Evolutionary conservation across 2,113 vertebrate genomes (phyloP), one percentile per base, ranked within the genome.

Genomic region (Amphiprion percula): DNA sequence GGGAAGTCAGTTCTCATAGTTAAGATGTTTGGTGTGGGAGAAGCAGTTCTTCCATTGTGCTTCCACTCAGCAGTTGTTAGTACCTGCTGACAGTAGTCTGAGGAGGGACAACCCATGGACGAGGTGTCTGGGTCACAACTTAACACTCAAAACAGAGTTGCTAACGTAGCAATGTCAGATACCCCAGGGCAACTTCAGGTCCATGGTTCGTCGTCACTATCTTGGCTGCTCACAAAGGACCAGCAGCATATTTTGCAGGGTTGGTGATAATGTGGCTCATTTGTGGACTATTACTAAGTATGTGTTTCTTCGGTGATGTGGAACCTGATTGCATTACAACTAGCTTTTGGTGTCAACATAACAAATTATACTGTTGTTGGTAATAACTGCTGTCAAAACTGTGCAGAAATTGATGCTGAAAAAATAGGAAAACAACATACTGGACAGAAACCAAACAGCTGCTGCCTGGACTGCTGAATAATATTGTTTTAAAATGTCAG

Each of bases 401-500:
- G 6, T 37, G 21, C 6, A n/a, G 11, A 71, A 11, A 52, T 24
- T 56, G 26, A 64, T 72, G 50, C 9, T 59, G 12, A 26, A 56
- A 54, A 74, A 59, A 61, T 17, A 6, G 2, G 4, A 30, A 58
- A 55, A 21, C 17, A 52, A 21, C 17, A 63, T 58, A 24, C 28
- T 33, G 41, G 56, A 33, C 53, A 66, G 46, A 66, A 79, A 65
- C 53, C 5, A 74, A 71, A 47, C 16, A 10, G 11, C 41, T 15
- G 41, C 41, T 44, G 41, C 41, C 15, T 39, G 21, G 19, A 15
- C 23, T 71, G 55, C n/a, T 52, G 47, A 74, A 70, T 56, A 50
- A 75, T 64, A 21, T 69, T 5, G 70, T 81, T 65, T 56, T 14
- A 39, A 72, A 61, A 53, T 30, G 33, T 21, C 49, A 33, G 15